phyloP scores from a whole-genome alignment of 2,888 invertebrate species.

The Drosophila colorata region DNA sequence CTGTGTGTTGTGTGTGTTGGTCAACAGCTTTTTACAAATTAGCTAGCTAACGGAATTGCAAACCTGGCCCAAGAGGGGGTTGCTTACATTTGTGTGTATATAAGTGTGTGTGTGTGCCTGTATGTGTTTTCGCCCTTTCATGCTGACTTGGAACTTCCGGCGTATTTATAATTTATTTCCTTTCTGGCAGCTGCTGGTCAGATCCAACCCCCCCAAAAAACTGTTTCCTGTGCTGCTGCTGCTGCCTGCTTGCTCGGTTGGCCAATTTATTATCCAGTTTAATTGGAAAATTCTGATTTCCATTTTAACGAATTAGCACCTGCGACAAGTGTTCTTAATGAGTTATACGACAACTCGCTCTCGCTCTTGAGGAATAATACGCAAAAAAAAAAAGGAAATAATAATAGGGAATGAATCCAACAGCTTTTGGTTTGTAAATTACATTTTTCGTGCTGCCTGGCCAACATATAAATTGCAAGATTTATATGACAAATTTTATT shows the following conservation, averaged over 20 bases:
- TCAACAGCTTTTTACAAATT: conserved; percentile 82
- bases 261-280: conserved; percentile 81
- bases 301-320: conserved; percentile 81
- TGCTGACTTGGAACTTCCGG: conserved; percentile 82
- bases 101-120: conserved; percentile 8
- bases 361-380: conserved; percentile 50
- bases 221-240: conserved; percentile 13
- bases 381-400: conserved; percentile 25
- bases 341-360: conserved; percentile 72
- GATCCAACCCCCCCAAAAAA: conserved; percentile 32
- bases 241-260: conserved; percentile 41
- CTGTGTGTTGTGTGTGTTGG: conserved; percentile 69
- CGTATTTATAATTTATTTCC: conserved; percentile 81
- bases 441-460: conserved; percentile 67
- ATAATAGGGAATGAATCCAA: conserved; percentile 41
- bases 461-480: conserved; percentile 80
- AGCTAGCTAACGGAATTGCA: conserved; percentile 79
- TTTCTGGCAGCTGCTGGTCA: conserved; percentile 72
- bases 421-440: conserved; percentile 75
- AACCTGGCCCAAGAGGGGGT: conserved; percentile 62
- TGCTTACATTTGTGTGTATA: conserved; percentile 7
- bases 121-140: conserved; percentile 71
- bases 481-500: conserved; percentile 81
- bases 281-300: conserved; percentile 81
- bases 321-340: conserved; percentile 78